These are phyloP conservation scores for Cataglyphis cursor DNA, from an alignment of 2,888 invertebrate genomes.

Conservation along the genomic window DNA sequence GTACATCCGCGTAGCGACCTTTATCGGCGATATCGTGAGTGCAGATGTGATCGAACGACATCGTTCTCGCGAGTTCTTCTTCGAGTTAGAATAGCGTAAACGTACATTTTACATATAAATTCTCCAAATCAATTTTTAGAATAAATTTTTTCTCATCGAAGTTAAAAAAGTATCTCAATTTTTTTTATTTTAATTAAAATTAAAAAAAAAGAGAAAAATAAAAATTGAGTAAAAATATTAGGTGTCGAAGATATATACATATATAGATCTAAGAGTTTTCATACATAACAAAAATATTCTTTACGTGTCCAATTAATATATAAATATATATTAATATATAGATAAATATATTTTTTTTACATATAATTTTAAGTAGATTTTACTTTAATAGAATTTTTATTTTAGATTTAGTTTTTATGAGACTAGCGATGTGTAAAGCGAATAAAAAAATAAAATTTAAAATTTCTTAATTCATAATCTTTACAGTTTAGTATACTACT, in stretches of 20 bases:
- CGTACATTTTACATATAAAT: not conserved
- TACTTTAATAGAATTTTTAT: not conserved
- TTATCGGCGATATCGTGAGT: conserved; percentile 61
- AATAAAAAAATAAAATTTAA: conserved; percentile 9
- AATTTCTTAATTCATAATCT: conserved; percentile 34
- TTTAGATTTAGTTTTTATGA: not conserved
- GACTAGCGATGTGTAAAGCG: not conserved
- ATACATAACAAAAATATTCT: not conserved
- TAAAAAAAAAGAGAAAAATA: not conserved
- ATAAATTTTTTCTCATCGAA: not conserved
- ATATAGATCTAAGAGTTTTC: not conserved
- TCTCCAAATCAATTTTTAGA: not conserved
- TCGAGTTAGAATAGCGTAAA: not conserved
- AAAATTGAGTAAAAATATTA: not conserved
- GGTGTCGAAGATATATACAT: not conserved
- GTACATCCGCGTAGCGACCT: conserved; percentile 55
- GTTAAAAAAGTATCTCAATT: not conserved
- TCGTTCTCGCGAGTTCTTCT: not conserved
- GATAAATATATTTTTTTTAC: conserved; percentile 1
- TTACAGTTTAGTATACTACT: conserved; percentile 2
- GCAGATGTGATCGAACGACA: not conserved
- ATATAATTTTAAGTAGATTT: not conserved
- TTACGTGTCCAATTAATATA: not conserved
- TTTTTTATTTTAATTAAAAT: not conserved
- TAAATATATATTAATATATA: not conserved